Evolutionary conservation across 2,888 invertebrate genomes (phyloP).

Genomic region (Xestia ashworthii): DNA sequence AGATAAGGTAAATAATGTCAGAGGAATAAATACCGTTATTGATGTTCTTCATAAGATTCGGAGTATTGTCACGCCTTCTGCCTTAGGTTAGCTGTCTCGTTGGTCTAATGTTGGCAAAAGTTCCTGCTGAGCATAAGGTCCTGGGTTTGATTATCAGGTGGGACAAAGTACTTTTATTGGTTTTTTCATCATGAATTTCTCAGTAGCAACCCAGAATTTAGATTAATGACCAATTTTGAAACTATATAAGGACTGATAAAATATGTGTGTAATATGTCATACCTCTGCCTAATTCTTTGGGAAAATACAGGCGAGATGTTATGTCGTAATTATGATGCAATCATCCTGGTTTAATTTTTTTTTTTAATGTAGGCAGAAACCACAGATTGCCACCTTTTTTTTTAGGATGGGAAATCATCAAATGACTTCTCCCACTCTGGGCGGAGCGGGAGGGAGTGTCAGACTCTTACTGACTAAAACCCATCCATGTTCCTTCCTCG

Average conservation of each 20-base stretch:
- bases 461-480: too few species aligned
- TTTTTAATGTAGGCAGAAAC: too few species aligned
- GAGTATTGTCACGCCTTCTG: background rate
- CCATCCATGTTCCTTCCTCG: too few species aligned
- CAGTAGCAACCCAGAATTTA: background rate
- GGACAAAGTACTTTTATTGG: background rate
- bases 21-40: constrained; percentile 11
- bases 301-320: too few species aligned
- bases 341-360: too few species aligned
- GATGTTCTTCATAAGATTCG: background rate
- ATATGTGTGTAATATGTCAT: background rate
- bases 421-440: too few species aligned
- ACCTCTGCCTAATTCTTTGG: background rate
- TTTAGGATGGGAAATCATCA: too few species aligned
- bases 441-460: too few species aligned
- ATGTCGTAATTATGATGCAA: too few species aligned
- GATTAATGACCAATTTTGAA: too few species aligned
- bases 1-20: background rate
- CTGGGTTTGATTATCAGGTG: background rate
- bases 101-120: background rate
- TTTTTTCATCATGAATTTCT: background rate
- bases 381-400: too few species aligned
- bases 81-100: background rate
- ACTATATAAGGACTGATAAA: too few species aligned
- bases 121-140: background rate